Base-by-base conservation (phyloP, 1,140 invertebrate species). In the Marisa cornuarietis region DNA sequence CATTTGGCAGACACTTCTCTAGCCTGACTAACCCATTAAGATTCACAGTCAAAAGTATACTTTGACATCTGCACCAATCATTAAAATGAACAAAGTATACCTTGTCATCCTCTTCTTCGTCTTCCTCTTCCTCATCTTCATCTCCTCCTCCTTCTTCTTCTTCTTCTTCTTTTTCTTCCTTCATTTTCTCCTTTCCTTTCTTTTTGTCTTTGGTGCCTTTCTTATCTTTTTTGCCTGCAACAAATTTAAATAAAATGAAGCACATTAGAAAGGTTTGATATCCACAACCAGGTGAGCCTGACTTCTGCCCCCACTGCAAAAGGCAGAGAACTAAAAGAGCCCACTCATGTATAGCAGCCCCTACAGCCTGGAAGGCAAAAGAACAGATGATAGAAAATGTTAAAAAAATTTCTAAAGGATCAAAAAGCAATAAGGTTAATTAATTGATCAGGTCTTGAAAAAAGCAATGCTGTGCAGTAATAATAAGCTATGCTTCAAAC, bases 41-140 rank as follows among this genome's bases (percentile, higher is more conserved):
- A 58, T 58, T 11, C 54, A 58, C 8, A 6, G 11, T 58, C 54
- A 58, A 58, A 58, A 14, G 9, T 58, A 58, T 71, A 20, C 80
- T 51, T 72, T 82, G 31, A 42, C 31, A 42, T 42, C 31, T 42
- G 31, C 31, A 42, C 31, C 31, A 42, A 42, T 42, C 31, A 42
- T 42, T 42, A 42, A 42, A 42, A 42, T 42, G 31, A 42, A 42
- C 31, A 42, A 42, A 42, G 31, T 42, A 42, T 58, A 58, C 66
- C 49, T 82, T 71, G 20, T 81, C 61, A 69, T 82, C 72, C 54
- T 84, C 75, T 22, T 80, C 73, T 52, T 82, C 78, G 14, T 82
- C 77, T 75, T 79, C 71, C 13, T 81, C 79, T 18, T 84, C 65
- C 18, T 79, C 71, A 18, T 73, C 76, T 14, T 76, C 76, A 26